Base-by-base conservation (phyloP, 2,888 invertebrate genomes). In the Caenorhabditis auriculariae region DNA sequence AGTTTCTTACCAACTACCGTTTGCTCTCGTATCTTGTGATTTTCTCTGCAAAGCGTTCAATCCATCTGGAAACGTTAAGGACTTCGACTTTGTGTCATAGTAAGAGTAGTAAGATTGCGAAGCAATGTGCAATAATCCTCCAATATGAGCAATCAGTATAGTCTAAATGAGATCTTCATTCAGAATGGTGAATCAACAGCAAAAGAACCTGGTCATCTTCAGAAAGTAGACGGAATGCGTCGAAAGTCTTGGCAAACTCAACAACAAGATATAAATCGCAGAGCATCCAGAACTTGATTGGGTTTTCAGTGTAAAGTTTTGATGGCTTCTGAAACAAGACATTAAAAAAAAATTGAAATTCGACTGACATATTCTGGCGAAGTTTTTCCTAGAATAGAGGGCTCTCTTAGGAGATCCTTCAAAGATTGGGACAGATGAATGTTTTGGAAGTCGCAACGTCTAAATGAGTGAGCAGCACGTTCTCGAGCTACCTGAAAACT, bases 201-300 rank as follows among this genome's bases (percentile, higher is more conserved):
- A 35, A 37, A 23, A 19, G 2, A 50, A 72, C 69, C 60, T 68
- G 65, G 39, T 73, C 73, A 17, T 54, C 21, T 23, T 58, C 53
- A 7, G 38, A 23, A 9, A 74, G 58, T 12, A 38, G 48, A 19
- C 56, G 44, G 54, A 72, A 74, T 9, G 57, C 44, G 1, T 52
- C 42, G 48, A 72, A 74, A 1, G 66, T 65, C 38, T 74, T 74
- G 17, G 69, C 71, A 37, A 72, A 74, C 41, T 74, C 74, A 4
- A 62, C 60, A 32, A 61, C 46, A 4, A 74, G 54, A 23, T 60
- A 54, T 3, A 69, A 54, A 47, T 74, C 74, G 17, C 59, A 55
- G 15, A 69, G 58, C 71, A 72, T 74, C 74, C 74, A 74, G 37
- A 65, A 70, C 35, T 54, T 51, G 3, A 70, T 54, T 1, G 62